These are phyloP conservation scores for Lethocerus indicus DNA, from an alignment of 1,140 invertebrate genomes.

Conservation along the genomic window DNA sequence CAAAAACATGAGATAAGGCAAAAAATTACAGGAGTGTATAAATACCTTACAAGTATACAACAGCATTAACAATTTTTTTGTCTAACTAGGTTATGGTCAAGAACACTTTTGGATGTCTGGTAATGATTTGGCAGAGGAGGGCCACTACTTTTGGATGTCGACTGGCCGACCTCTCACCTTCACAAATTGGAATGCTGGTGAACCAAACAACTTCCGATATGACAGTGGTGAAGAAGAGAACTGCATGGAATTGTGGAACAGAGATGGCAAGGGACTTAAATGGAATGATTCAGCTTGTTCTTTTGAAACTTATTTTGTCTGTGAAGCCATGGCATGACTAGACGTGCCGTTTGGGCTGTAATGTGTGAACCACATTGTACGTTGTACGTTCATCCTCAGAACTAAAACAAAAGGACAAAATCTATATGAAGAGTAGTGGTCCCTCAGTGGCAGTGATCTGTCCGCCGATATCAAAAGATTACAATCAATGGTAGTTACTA, in stretches of 20 bases:
- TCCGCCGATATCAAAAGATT: no score
- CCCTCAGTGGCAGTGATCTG: no score
- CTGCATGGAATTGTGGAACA: conserved; percentile 78
- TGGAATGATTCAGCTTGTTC: conserved; percentile 88
- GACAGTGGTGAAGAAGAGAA: conserved; percentile 86
- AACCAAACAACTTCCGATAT: conserved; percentile 81
- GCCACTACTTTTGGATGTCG: conserved; percentile 83
- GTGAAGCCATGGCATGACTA: conserved; percentile 41
- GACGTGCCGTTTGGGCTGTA: neutral
- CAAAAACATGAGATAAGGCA: no score
- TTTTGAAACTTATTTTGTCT: conserved; percentile 82
- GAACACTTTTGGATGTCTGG: conserved; percentile 89
- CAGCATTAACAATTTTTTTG: no score
- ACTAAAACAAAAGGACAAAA: no score
- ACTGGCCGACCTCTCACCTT: conserved; percentile 73
- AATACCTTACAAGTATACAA: no score
- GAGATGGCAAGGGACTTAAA: conserved; percentile 75
- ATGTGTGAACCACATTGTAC: neutral
- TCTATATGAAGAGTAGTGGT: no score
- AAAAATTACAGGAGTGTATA: no score
- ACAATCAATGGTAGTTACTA: no score
- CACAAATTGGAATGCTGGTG: conserved; percentile 83
- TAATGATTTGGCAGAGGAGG: conserved; percentile 77
- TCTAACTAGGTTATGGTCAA: conserved; percentile 61
- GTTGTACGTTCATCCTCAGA: no score